Evolutionary conservation across 2,797 vertebrate species (phyloP).

Genomic region (Adrianichthys oophorus): DNA sequence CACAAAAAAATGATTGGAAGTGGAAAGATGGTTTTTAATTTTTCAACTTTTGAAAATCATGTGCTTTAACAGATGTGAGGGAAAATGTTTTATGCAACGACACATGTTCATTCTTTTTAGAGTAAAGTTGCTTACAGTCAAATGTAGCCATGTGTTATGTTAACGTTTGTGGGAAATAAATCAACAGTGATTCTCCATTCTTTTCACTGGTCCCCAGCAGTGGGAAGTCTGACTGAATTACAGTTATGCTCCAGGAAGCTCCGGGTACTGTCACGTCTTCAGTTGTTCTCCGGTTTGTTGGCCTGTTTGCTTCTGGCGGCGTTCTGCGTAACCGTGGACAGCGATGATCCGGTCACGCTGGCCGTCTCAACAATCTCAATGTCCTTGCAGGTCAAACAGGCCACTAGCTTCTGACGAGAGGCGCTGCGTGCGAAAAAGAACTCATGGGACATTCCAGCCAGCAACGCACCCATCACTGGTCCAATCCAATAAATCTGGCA

Average conservation of each 20-base stretch:
- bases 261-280: conserved; percentile 24
- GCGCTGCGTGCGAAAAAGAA: conserved; percentile 80
- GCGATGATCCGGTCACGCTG: conserved; percentile 79
- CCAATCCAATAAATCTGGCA: conserved; percentile 85
- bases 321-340: conserved; percentile 80
- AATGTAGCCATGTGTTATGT: too few relatives aligned
- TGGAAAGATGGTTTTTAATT: too few relatives aligned
- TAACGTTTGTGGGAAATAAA: not conserved
- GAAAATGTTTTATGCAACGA: too few relatives aligned
- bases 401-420: conserved; percentile 82
- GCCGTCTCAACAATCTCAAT: conserved; percentile 83
- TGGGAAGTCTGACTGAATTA: conserved; percentile 2
- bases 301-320: conserved; percentile 75
- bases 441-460: conserved; percentile 82
- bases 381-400: conserved; percentile 82
- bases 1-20: too few relatives aligned
- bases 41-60: too few relatives aligned
- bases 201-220: not conserved
- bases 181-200: not conserved
- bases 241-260: not conserved
- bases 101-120: too few relatives aligned
- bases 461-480: conserved; percentile 75
- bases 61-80: too few relatives aligned
- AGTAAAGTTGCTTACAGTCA: too few relatives aligned
- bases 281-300: conserved; percentile 77